Evolutionary conservation across 2,113 vertebrate species (phyloP).

Genomic region (Dendropsophus ebraccatus): DNA sequence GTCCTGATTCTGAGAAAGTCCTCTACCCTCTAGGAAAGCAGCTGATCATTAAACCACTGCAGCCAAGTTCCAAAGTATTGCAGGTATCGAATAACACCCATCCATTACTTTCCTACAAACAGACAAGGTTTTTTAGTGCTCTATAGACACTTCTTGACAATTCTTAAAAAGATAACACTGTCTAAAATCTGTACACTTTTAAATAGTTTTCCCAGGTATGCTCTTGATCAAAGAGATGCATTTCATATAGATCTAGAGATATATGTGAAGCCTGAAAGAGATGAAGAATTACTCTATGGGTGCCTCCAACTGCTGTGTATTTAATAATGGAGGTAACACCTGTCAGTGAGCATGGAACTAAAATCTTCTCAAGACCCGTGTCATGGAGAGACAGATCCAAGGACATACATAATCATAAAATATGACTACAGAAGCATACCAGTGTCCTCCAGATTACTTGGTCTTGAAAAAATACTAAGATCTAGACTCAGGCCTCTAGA

Average conservation of each 20-base stretch:
- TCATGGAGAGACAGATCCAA: background rate
- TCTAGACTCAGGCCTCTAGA: background rate
- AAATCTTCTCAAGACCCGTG: background rate
- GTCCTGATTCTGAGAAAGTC: conserved; percentile 91
- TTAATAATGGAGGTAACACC: background rate
- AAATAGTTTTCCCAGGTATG: background rate
- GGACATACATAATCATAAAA: background rate
- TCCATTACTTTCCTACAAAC: background rate
- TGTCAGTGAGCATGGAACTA: background rate
- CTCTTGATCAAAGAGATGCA: background rate
- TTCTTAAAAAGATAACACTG: background rate
- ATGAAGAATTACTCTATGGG: background rate
- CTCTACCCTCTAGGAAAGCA: conserved; percentile 90
- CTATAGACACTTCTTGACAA: background rate
- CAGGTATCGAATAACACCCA: conserved; percentile 77
- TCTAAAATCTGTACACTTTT: background rate
- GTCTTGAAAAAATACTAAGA: background rate
- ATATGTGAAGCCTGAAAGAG: background rate
- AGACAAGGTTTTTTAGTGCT: background rate
- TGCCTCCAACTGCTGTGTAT: background rate
- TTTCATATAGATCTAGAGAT: background rate
- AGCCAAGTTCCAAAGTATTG: conserved; percentile 88
- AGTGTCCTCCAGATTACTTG: background rate
- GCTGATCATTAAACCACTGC: conserved; percentile 92
- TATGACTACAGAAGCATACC: background rate